A percentile compares a stretch with the other conserved stretches of the same genome.
Conservation (phyloP, 2,113 vertebrate genomes). For the Myotis lucifugus region DNA sequence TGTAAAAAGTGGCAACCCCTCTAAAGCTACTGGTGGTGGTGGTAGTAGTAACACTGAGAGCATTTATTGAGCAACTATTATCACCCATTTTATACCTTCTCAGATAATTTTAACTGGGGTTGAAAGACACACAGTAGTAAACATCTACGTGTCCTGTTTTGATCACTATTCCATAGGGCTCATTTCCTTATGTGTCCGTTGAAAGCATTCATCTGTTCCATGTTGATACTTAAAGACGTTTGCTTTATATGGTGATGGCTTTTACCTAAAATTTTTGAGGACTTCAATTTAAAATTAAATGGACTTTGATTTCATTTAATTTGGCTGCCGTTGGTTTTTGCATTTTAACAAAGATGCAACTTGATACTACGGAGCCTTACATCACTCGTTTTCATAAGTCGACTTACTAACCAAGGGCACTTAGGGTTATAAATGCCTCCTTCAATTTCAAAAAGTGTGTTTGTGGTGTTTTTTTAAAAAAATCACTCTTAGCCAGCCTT, state of each 20-base stretch:
- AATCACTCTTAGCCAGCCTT: constrained; percentile 29
- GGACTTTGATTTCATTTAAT: constrained; percentile 33
- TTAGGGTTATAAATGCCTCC: constrained; percentile 1
- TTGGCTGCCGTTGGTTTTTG: neutral
- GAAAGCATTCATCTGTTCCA: neutral
- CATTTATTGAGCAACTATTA: neutral
- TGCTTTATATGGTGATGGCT: neutral
- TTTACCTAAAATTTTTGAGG: constrained; percentile 32
- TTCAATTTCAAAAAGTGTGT: constrained; percentile 53
- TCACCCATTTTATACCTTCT: neutral
- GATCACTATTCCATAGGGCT: neutral
- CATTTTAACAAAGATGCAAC: neutral
- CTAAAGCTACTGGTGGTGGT: neutral
- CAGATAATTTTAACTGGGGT: neutral
- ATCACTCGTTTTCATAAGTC: constrained; percentile 53
- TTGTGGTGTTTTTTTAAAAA: neutral
- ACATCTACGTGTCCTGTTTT: neutral
- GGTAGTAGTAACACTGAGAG: neutral
- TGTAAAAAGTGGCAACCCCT: neutral
- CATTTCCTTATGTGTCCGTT: neutral
- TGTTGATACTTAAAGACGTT: neutral
- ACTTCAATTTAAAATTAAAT: neutral
- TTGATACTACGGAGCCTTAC: neutral
- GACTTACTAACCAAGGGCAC: neutral
- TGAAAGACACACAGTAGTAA: neutral